Evolutionary conservation across 35 echinoderm and acorn worm genomes (phyloP).

Genomic region (Apostichopus californicus): DNA sequence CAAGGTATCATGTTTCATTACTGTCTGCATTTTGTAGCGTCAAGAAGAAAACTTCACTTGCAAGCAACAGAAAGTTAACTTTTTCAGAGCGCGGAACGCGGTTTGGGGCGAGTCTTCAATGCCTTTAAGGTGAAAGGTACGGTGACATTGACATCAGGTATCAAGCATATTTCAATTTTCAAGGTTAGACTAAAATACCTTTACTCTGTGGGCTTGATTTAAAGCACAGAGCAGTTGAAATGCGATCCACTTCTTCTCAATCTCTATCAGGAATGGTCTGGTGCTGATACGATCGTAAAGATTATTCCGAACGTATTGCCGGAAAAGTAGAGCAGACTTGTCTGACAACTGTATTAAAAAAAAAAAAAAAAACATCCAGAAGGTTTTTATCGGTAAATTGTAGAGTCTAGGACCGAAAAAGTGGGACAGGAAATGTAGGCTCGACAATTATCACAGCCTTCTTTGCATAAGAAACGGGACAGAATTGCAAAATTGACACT

Average conservation of each 20-base stretch:
- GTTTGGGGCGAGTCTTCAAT: no score
- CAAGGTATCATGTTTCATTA: no score
- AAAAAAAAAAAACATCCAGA: neutral
- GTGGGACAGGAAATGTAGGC: neutral
- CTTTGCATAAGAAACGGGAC: no score
- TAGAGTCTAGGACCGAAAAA: neutral
- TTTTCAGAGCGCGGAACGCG: no score
- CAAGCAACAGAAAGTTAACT: no score
- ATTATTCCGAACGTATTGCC: constrained; percentile 94
- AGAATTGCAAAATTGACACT: no score
- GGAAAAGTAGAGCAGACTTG: constrained; percentile 91
- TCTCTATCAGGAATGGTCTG: constrained; percentile 81
- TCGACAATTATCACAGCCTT: neutral
- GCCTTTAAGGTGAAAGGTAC: no score
- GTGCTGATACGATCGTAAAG: constrained; percentile 97
- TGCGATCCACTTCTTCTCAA: constrained; percentile 99
- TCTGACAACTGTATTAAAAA: constrained; percentile 78
- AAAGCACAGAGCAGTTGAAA: constrained; percentile 98
- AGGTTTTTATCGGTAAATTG: no score
- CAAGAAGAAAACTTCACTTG: no score
- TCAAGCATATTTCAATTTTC: no score
- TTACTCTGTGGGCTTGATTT: constrained; percentile 90
- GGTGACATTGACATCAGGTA: no score
- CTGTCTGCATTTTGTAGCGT: no score
- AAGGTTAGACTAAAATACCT: constrained; percentile 47